Percentiles rank a stretch among this genome's conserved stretches.
Conservation (phyloP, 2,888 invertebrate genomes). For the Drosophila differens region DNA sequence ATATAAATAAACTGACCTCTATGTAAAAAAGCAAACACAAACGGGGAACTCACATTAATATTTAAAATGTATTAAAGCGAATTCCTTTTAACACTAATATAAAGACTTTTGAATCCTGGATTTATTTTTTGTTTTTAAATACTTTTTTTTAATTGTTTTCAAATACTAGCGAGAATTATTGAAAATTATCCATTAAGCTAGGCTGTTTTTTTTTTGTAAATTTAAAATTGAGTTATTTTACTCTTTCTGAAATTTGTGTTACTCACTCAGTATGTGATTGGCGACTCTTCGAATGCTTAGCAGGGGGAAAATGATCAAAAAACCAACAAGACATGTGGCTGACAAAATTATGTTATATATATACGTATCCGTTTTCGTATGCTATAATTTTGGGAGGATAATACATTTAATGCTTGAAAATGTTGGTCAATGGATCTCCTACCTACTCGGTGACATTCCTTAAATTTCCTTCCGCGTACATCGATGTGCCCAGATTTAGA, state of each 20-base stretch:
- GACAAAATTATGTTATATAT: conserved; percentile 67
- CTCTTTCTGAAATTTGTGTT: not conserved
- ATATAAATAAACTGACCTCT: conserved; percentile 84
- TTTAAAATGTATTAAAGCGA: not conserved
- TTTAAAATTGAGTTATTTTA: not conserved
- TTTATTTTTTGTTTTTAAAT: not conserved
- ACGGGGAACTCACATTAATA: not conserved
- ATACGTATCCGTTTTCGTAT: conserved; percentile 49
- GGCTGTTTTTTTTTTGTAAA: too few relatives aligned
- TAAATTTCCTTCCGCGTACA: not conserved
- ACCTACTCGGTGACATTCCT: conserved; percentile 67
- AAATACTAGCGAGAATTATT: not conserved
- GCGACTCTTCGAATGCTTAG: conserved; percentile 51
- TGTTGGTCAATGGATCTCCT: conserved; percentile 38
- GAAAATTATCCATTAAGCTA: not conserved
- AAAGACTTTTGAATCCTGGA: not conserved
- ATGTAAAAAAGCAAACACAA: conserved; percentile 3
- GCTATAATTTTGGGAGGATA: conserved; percentile 35
- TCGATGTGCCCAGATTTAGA: conserved; percentile 21
- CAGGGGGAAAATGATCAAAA: conserved; percentile 48
- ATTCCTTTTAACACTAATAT: not conserved
- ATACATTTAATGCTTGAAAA: conserved; percentile 57
- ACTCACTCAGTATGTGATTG: conserved; percentile 69
- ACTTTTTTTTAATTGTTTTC: not conserved
- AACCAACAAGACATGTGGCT: conserved; percentile 50